These are phyloP conservation scores for Actias luna DNA, from an alignment of 2,888 invertebrate genomes.

Conservation along the genomic window DNA sequence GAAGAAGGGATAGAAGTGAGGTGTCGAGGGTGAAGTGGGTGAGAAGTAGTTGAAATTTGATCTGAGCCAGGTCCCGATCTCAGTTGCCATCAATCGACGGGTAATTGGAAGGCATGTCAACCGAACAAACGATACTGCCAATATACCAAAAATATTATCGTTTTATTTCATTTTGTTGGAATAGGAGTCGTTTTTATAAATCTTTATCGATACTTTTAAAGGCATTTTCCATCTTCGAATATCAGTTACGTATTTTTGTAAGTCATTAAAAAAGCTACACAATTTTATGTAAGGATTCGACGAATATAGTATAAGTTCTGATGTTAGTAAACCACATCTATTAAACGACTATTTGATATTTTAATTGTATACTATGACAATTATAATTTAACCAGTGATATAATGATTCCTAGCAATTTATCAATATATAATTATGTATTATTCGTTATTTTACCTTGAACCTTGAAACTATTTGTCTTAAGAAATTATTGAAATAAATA, in stretches of 20 bases:
- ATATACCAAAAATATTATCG: slow-evolving; percentile 33
- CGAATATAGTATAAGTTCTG: neutral
- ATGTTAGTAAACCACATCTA: neutral
- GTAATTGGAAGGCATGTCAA: slow-evolving; percentile 73
- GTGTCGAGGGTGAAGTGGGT: slow-evolving; percentile 52
- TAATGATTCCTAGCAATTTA: neutral
- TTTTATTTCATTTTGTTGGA: slow-evolving; percentile 23
- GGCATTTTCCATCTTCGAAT: slow-evolving; percentile 10
- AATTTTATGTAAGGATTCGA: neutral
- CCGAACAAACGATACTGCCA: slow-evolving; percentile 55
- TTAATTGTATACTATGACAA: neutral
- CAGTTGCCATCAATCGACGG: slow-evolving; percentile 66
- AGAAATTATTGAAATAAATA: too few species aligned
- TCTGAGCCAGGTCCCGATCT: slow-evolving; percentile 62
- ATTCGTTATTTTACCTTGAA: too few species aligned
- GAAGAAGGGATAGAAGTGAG: slow-evolving; percentile 46
- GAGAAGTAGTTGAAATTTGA: slow-evolving; percentile 74
- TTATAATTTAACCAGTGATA: neutral
- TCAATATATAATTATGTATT: neutral
- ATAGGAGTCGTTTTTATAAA: slow-evolving; percentile 15
- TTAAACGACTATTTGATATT: neutral
- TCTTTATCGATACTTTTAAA: slow-evolving; percentile 14
- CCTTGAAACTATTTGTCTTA: too few species aligned
- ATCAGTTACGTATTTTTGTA: neutral
- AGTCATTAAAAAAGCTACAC: neutral